These are phyloP conservation scores for Pollenia amentaria DNA, from an alignment of 2,888 invertebrate genomes.

Conservation along the genomic window DNA sequence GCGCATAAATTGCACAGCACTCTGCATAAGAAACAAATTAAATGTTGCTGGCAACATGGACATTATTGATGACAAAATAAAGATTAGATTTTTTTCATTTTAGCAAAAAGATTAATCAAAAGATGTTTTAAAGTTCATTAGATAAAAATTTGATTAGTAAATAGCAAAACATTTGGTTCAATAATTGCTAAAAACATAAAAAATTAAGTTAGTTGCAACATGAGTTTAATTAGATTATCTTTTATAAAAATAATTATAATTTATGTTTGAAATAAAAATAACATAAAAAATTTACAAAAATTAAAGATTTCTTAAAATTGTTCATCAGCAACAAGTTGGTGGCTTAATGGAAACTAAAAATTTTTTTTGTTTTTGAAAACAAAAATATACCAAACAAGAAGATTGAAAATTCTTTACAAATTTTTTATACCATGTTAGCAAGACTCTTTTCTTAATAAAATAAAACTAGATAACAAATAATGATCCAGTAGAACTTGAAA, in stretches of 20 bases:
- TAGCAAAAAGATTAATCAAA: neutral
- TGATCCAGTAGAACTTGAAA: neutral
- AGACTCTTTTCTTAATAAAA: neutral
- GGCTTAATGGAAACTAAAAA: too few species aligned
- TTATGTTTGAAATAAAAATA: too few species aligned
- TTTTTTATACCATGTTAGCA: too few species aligned
- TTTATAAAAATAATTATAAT: too few species aligned
- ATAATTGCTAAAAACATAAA: neutral
- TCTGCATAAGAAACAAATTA: conserved; percentile 31
- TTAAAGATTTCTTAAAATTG: too few species aligned
- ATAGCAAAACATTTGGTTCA: neutral
- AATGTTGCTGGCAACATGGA: conserved; percentile 53
- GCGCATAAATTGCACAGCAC: conserved; percentile 32
- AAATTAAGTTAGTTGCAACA: neutral
- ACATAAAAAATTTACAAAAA: too few species aligned
- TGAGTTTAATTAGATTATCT: neutral
- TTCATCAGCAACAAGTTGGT: too few species aligned
- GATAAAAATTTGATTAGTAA: conserved; percentile 24
- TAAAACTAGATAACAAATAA: neutral
- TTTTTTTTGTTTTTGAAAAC: too few species aligned
- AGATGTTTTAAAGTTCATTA: conserved; percentile 5
- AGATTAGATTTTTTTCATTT: conserved; percentile 44
- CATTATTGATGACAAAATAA: conserved; percentile 53
- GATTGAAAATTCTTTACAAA: too few species aligned
- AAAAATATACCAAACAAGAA: too few species aligned